A percentile compares a stretch with the other conserved stretches of the same genome.
phyloP scores from a whole-genome alignment of 2,113 vertebrate species.

The Erinaceus europaeus region DNA sequence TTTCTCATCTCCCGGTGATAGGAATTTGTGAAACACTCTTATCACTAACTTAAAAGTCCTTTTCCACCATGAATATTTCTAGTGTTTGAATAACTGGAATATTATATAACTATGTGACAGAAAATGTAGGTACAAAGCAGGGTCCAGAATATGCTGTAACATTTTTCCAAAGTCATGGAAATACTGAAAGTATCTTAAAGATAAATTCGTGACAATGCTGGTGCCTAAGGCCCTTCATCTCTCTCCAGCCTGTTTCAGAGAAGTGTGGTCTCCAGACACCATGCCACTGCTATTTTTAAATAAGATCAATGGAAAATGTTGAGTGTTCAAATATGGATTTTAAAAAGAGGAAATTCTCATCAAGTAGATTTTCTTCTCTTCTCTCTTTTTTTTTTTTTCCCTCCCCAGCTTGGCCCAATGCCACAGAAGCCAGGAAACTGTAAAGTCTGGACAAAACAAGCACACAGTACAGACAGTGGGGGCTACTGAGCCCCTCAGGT shows the following conservation, averaged over 20 bases:
- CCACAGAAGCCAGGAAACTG: slow-evolving; percentile 46
- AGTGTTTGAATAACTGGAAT: slow-evolving; percentile 30
- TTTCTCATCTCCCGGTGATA: too few relatives aligned
- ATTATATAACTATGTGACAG: slow-evolving; percentile 36
- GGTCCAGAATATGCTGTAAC: not conserved
- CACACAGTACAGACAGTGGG: rapidly evolving
- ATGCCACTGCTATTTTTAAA: slow-evolving; percentile 15
- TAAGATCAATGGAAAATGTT: slow-evolving; percentile 45
- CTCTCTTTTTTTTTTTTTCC: too few relatives aligned
- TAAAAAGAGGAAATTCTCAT: slow-evolving; percentile 57
- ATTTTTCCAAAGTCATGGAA: slow-evolving; percentile 11
- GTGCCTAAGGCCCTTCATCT: not conserved
- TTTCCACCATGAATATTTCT: too few relatives aligned
- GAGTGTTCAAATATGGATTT: slow-evolving; percentile 45
- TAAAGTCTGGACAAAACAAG: not conserved
- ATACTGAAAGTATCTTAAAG: not conserved
- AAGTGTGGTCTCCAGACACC: slow-evolving; percentile 11
- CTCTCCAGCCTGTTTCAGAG: not conserved
- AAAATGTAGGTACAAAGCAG: slow-evolving; percentile 48
- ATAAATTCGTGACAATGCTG: not conserved
- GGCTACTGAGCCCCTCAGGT: not conserved
- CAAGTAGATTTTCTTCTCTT: slow-evolving; percentile 38
- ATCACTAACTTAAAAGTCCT: too few relatives aligned
- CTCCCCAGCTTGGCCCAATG: slow-evolving; percentile 22
- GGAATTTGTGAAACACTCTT: too few relatives aligned